Evolutionary conservation across 2,797 vertebrate species (phyloP), one percentile per base, ranked within the genome.

Genomic region (Alectoris magna): DNA sequence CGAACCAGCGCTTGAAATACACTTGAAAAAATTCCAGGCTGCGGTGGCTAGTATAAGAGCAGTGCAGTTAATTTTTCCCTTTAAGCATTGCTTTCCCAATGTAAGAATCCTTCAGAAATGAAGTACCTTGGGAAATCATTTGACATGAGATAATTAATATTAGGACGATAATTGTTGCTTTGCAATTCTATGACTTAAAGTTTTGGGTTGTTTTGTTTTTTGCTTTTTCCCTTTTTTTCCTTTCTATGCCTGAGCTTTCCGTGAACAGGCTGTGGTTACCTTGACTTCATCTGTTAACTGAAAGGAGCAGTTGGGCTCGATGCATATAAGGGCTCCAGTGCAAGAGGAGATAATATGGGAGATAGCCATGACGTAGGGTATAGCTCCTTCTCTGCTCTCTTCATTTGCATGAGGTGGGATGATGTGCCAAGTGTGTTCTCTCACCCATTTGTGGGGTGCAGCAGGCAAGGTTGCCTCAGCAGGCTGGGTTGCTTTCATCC

Each of bases 1-100:
- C 77, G 78, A 94, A 46, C 53, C 70, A 90, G 59, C 59, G 60
- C 68, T 91, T 93, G 41, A 85, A 92, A 94, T 72, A 81, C 81
- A 78, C 34, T 68, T 73, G 79, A 95, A 96, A 80, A 73, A 72
- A 78, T 88, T 95, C 74, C 84, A 56, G 36, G 69, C 49, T 59
- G n/a, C 51, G 41, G 86, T 90, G 71, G 68, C 81, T 88, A 59
- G 80, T 66, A 84, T 9, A 79, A 60, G 55, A 83, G 53, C 43
- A 68, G 11, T 4, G 10, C 11, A 90, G 51, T 51, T 63, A 80
- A 59, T 72, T 83, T 79, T 69, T 77, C 11, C 41, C 9, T 46
- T 88, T 83, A 91, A 93, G 90, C 44, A 22, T 29, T 62, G 39
- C 23, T 75, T 74, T n/a, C 46, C 26, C 14, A 62, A 39, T 44